phyloP scores from a whole-genome alignment of 1,140 invertebrate species.

The Wiebesia pumilae region DNA sequence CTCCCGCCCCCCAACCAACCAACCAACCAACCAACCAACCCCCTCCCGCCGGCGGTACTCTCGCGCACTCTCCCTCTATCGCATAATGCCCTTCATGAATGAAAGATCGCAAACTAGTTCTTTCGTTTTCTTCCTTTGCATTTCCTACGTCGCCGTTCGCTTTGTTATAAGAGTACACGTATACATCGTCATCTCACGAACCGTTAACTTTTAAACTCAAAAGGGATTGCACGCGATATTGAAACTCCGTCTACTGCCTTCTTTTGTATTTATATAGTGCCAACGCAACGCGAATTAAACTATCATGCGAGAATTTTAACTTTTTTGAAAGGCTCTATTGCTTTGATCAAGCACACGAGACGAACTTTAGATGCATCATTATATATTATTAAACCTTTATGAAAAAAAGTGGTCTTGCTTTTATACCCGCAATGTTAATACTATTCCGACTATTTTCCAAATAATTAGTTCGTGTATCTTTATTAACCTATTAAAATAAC shows the following conservation, averaged over 20 bases:
- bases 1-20: neutral
- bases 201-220: slow-evolving; percentile 40
- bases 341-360: neutral
- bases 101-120: slow-evolving; percentile 47
- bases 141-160: neutral
- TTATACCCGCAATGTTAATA: too few species aligned
- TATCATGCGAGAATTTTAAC: neutral
- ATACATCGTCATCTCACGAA: slow-evolving; percentile 3
- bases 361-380: neutral
- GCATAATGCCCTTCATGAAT: slow-evolving; percentile 47
- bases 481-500: neutral
- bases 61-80: neutral
- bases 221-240: slow-evolving; percentile 22
- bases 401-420: neutral
- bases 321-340: neutral
- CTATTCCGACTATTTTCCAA: too few species aligned
- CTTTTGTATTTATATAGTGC: neutral
- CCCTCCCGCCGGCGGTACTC: neutral
- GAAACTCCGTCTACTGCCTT: neutral
- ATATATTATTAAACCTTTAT: neutral
- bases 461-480: too few species aligned
- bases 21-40: neutral
- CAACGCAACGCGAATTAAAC: neutral
- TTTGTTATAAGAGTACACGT: neutral
- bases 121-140: slow-evolving; percentile 29